Conservation (phyloP, 2,113 vertebrate genomes). For the Coreoperca whiteheadi region DNA sequence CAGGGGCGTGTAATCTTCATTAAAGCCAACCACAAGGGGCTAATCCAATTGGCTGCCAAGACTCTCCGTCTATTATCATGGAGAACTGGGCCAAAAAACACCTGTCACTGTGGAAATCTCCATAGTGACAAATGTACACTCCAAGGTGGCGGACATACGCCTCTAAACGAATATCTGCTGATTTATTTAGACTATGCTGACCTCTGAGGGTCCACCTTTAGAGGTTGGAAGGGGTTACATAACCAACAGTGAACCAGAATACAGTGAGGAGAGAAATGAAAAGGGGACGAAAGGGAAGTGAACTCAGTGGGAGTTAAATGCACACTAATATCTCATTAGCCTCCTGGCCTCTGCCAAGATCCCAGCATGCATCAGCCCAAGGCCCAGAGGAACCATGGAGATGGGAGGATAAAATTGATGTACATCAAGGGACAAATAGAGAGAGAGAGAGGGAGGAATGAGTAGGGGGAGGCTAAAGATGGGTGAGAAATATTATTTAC, state of each 20-base stretch:
- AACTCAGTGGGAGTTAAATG: conserved; percentile 85
- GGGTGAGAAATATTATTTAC: conserved; percentile 79
- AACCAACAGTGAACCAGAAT: conserved; percentile 84
- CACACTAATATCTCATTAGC: conserved; percentile 95
- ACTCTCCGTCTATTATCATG: conserved; percentile 68
- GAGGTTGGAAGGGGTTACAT: conserved; percentile 67
- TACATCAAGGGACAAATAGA: conserved; percentile 50
- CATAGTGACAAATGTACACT: conserved; percentile 65
- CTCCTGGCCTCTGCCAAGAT: conserved; percentile 81
- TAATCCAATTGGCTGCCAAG: conserved; percentile 74
- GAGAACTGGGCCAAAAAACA: conserved; percentile 69
- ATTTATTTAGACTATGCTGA: conserved; percentile 71
- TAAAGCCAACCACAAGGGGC: conserved; percentile 76
- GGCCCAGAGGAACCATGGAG: conserved; percentile 61
- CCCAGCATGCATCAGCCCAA: conserved; percentile 78
- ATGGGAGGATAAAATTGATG: conserved; percentile 67
- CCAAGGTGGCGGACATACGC: conserved; percentile 65
- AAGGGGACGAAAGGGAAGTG: conserved; percentile 65
- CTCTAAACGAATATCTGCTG: conserved; percentile 71
- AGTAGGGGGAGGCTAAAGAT: conserved; percentile 14
- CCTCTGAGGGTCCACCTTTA: conserved; percentile 69
- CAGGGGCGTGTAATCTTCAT: conserved; percentile 80
- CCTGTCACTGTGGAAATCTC: conserved; percentile 63
- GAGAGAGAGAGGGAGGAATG: conserved; percentile 12
- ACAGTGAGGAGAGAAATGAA: conserved; percentile 52